Conservation (phyloP, 2,113 vertebrate species). For the Chascanopsetta lugubris region DNA sequence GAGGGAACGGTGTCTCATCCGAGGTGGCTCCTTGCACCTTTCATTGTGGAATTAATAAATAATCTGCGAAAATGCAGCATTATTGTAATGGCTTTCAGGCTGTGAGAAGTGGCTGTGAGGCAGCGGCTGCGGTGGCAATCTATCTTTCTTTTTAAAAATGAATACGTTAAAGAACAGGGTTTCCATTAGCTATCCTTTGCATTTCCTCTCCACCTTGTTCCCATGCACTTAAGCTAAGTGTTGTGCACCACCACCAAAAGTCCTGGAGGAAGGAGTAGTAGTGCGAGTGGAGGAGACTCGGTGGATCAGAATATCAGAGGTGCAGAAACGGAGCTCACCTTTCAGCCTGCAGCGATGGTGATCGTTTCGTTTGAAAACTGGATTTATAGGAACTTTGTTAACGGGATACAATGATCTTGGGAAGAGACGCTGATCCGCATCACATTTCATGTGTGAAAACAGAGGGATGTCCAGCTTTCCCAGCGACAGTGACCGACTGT, state of each 20-base stretch:
- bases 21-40: conserved; percentile 76
- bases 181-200: conserved; percentile 75
- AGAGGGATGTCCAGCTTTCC: conserved; percentile 9
- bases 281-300: conserved; percentile 20
- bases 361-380: background rate
- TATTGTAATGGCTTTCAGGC: conserved; percentile 81
- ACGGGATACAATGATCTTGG: background rate
- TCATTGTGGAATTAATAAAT: conserved; percentile 80
- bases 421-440: too few species aligned
- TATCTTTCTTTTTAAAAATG: conserved; percentile 83
- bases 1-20: conserved; percentile 42
- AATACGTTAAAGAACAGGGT: conserved; percentile 75
- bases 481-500: conserved; percentile 44
- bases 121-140: conserved; percentile 56
- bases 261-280: conserved; percentile 17
- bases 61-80: conserved; percentile 77
- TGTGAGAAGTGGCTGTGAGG: conserved; percentile 48
- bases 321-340: conserved; percentile 7
- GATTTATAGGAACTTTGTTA: background rate
- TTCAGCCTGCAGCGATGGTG: background rate
- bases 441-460: conserved; percentile 20
- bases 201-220: conserved; percentile 74
- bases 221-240: conserved; percentile 71
- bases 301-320: conserved; percentile 17
- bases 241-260: conserved; percentile 49